A percentile compares a stretch with the other conserved stretches of the same genome.
These are phyloP conservation scores for Reticulitermes speratus DNA, from an alignment of 1,140 invertebrate species.

Conservation along the genomic window DNA sequence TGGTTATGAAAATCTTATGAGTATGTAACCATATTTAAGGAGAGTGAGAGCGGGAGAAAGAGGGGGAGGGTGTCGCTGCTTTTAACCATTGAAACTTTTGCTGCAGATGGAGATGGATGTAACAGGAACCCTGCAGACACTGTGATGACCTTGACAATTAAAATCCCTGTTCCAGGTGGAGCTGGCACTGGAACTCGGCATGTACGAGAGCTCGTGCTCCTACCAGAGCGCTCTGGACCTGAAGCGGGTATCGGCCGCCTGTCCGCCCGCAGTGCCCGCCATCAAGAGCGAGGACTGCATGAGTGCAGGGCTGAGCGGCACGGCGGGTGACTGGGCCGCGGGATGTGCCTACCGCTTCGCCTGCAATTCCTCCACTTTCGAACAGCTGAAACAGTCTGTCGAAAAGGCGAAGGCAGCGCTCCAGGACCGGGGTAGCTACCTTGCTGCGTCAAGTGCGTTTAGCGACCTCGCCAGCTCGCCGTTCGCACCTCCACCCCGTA, in stretches of 20 bases:
- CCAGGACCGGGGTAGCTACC: slow-evolving; percentile 51
- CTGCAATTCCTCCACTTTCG: slow-evolving; percentile 75
- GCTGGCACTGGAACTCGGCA: slow-evolving; percentile 42
- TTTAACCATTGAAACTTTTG: no score
- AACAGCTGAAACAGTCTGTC: slow-evolving; percentile 83
- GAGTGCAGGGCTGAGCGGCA: slow-evolving; percentile 43
- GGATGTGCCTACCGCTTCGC: slow-evolving; percentile 62
- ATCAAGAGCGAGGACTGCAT: slow-evolving; percentile 57
- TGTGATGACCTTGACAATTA: no score
- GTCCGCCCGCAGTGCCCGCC: slow-evolving; percentile 39
- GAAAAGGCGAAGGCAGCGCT: slow-evolving; percentile 85
- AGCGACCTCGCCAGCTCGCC: slow-evolving; percentile 50
- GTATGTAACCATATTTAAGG: no score
- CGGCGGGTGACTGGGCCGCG: slow-evolving; percentile 65
- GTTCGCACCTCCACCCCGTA: slow-evolving; percentile 34
- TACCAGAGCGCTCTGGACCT: slow-evolving; percentile 82
- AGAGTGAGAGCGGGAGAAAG: no score
- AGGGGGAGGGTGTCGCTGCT: no score
- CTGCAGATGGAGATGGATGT: no score
- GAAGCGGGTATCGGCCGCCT: slow-evolving; percentile 62
- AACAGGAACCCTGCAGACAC: no score
- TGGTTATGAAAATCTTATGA: no score
- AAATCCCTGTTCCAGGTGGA: background rate
- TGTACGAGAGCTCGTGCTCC: slow-evolving; percentile 89
- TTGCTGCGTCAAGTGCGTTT: slow-evolving; percentile 38